Evolutionary conservation across 1,140 invertebrate species (phyloP).

Genomic region (Dendrolimus kikuchii): DNA sequence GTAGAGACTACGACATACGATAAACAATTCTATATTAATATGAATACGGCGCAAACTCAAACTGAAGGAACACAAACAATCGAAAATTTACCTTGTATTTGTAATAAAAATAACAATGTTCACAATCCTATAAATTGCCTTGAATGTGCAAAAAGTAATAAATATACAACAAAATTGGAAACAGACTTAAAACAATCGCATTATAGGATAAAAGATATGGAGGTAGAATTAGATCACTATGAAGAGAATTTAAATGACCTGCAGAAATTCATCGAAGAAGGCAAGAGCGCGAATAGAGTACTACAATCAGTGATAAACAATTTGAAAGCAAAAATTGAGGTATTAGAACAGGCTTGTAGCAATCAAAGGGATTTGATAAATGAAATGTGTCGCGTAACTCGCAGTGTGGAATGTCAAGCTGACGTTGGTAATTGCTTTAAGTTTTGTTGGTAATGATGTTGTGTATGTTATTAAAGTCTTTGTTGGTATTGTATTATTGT

Average conservation of each 20-base stretch:
- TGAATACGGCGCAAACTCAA: no score
- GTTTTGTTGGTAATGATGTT: slow-evolving; percentile 6
- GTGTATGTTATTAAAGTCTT: no score
- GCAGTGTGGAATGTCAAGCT: slow-evolving; percentile 27
- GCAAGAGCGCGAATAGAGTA: slow-evolving; percentile 27
- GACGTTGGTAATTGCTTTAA: slow-evolving; percentile 37
- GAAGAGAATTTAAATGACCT: slow-evolving; percentile 40
- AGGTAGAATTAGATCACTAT: slow-evolving; percentile 24
- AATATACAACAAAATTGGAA: slow-evolving; percentile 35
- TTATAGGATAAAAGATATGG: slow-evolving; percentile 10
- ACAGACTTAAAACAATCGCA: slow-evolving; percentile 22
- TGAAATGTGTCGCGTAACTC: slow-evolving; percentile 17
- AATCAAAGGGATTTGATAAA: slow-evolving; percentile 25
- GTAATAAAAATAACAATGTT: slow-evolving; percentile 19
- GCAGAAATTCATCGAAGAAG: slow-evolving; percentile 32
- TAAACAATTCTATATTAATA: no score
- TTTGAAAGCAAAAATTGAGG: slow-evolving; percentile 30
- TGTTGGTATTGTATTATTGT: no score
- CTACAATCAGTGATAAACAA: slow-evolving; percentile 28
- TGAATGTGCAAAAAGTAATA: slow-evolving; percentile 31
- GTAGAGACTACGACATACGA: slow-evolving; percentile 11
- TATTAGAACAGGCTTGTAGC: slow-evolving; percentile 28
- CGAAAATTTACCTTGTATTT: no score
- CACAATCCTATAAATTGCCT: slow-evolving; percentile 29
- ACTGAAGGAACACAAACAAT: no score